A percentile compares a stretch with the other conserved stretches of the same genome.
These are phyloP conservation scores for Xiphophorus maculatus DNA, from an alignment of 2,113 vertebrate genomes.

Conservation along the genomic window DNA sequence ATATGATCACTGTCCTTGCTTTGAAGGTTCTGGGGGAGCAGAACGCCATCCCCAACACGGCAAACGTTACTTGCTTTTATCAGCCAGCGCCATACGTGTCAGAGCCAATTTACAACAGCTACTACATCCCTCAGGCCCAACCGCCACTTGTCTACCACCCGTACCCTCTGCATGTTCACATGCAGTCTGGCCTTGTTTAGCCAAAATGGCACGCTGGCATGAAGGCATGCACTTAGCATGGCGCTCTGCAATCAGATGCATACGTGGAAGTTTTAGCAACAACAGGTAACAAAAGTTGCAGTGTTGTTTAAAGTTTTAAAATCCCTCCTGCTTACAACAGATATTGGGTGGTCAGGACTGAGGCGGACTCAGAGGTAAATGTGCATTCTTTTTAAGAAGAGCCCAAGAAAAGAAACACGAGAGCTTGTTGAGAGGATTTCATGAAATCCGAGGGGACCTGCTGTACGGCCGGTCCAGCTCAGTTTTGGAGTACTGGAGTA, in stretches of 20 bases:
- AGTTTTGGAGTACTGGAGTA: conserved; percentile 10
- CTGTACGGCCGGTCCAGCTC: conserved; percentile 11
- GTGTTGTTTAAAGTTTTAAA: conserved; percentile 63
- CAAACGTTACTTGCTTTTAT: conserved; percentile 93
- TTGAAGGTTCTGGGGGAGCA: conserved; percentile 93
- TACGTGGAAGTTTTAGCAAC: conserved; percentile 55
- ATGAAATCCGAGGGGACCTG: conserved; percentile 21
- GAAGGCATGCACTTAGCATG: conserved; percentile 62
- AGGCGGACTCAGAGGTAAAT: conserved; percentile 33
- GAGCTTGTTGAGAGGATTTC: conserved; percentile 27
- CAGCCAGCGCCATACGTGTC: conserved; percentile 91
- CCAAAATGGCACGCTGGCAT: conserved; percentile 28
- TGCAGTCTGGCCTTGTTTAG: conserved; percentile 86
- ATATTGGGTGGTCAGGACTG: conserved; percentile 38
- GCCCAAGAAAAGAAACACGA: conserved; percentile 32
- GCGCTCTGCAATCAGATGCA: conserved; percentile 56
- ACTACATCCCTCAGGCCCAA: conserved; percentile 86
- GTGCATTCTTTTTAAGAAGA: conserved; percentile 38
- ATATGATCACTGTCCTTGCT: conserved; percentile 94
- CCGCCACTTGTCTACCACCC: conserved; percentile 83
- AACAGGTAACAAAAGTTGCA: conserved; percentile 44
- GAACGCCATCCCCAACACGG: conserved; percentile 90
- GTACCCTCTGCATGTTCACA: conserved; percentile 84
- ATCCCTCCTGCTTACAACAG: conserved; percentile 52
- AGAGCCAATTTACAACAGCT: conserved; percentile 87